These are phyloP conservation scores for Ibycter americanus DNA, from an alignment of 2,797 vertebrate genomes.

Conservation along the genomic window DNA sequence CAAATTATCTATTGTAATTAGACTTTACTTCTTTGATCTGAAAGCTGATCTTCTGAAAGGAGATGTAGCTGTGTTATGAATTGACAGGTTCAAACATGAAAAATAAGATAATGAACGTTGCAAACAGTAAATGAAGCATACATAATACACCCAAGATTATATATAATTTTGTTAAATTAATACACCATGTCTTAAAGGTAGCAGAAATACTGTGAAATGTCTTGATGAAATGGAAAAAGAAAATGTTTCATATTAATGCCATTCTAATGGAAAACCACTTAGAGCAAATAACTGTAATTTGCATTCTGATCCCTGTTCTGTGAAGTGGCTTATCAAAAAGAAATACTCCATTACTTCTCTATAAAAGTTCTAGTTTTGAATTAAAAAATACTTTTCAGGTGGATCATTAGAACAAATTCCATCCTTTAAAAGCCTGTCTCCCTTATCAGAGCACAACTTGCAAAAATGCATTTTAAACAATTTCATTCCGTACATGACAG, in stretches of 20 bases:
- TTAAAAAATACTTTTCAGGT: conserved; percentile 62
- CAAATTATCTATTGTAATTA: conserved; percentile 75
- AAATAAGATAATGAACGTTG: conserved; percentile 32
- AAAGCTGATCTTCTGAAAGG: conserved; percentile 54
- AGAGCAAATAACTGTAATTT: conserved; percentile 74
- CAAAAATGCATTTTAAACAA: conserved; percentile 45
- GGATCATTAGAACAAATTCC: conserved; percentile 38
- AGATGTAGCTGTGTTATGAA: conserved; percentile 14
- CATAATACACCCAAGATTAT: conserved; percentile 50
- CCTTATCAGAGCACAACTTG: conserved; percentile 1
- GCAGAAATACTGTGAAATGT: conserved; percentile 57
- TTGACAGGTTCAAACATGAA: conserved; percentile 43
- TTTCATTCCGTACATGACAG: conserved; percentile 27
- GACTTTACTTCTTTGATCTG: conserved; percentile 58
- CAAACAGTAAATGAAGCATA: conserved; percentile 44
- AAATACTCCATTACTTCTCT: conserved; percentile 63
- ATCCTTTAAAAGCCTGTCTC: conserved; percentile 33
- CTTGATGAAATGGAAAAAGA: conserved; percentile 63
- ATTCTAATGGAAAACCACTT: conserved; percentile 73
- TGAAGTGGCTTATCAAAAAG: conserved; percentile 68
- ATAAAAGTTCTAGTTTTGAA: conserved; percentile 66
- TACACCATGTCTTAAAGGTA: conserved; percentile 46
- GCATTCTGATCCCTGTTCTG: conserved; percentile 60
- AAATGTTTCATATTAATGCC: conserved; percentile 68
- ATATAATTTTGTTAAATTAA: conserved; percentile 70